A percentile compares a stretch with the other conserved stretches of the same genome.
Conservation (phyloP, 2,888 invertebrate species). For the Cantharis flavilabris region DNA sequence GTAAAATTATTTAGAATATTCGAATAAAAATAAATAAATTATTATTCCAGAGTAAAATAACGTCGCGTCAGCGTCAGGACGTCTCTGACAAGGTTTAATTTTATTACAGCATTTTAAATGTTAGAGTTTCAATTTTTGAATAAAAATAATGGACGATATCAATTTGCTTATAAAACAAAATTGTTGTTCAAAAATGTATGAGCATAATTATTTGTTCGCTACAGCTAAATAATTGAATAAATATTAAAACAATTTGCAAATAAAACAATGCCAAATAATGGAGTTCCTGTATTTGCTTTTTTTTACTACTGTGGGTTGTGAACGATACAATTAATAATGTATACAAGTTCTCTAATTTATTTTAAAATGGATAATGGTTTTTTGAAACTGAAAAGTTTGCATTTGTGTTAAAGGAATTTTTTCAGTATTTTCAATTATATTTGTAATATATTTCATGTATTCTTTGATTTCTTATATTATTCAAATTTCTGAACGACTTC, state of each 20-base stretch:
- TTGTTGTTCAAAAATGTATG: background rate
- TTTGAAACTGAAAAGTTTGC: background rate
- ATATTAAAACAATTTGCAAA: background rate
- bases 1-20: no score
- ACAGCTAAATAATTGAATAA: background rate
- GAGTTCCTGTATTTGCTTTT: no score
- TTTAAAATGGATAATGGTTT: background rate
- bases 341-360: background rate
- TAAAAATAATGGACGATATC: background rate
- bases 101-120: no score
- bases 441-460: background rate
- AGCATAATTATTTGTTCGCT: background rate
- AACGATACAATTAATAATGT: background rate
- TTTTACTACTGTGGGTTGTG: background rate
- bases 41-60: no score
- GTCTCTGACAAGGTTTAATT: no score
- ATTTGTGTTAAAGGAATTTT: background rate
- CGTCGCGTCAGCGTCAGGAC: no score
- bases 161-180: background rate
- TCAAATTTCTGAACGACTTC: background rate
- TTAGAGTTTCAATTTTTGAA: background rate
- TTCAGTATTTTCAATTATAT: background rate
- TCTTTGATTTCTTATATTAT: background rate
- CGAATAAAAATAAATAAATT: no score
- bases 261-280: background rate